A percentile compares a stretch with the other conserved stretches of the same genome.
These are phyloP conservation scores for Rosalia funebris DNA, from an alignment of 2,888 invertebrate species.

Conservation along the genomic window DNA sequence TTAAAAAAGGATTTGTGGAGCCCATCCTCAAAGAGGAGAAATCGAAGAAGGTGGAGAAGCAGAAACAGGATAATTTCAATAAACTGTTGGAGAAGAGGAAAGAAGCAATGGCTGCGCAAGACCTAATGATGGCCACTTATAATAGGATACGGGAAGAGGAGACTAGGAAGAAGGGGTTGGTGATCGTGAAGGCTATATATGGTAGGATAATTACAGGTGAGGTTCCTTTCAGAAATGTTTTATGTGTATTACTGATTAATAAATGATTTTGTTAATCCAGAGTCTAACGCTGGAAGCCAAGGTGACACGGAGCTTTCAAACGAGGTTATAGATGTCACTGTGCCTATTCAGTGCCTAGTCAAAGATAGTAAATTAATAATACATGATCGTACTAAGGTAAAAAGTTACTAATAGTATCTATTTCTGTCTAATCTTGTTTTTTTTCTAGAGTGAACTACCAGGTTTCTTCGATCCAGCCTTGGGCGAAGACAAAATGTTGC, in stretches of 20 bases:
- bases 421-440: constrained; percentile 32
- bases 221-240: neutral
- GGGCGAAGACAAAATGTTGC: constrained; percentile 89
- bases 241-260: neutral
- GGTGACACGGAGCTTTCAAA: constrained; percentile 54
- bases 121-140: constrained; percentile 92
- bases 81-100: constrained; percentile 81
- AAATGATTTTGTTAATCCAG: neutral
- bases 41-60: constrained; percentile 82
- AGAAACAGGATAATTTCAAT: constrained; percentile 82
- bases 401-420: neutral
- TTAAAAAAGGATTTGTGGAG: constrained; percentile 87
- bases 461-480: constrained; percentile 97
- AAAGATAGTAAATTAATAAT: constrained; percentile 89
- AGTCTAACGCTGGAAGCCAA: constrained; percentile 18
- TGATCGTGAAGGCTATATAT: constrained; percentile 86
- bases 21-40: constrained; percentile 83
- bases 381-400: constrained; percentile 88
- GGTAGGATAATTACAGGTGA: constrained; percentile 70
- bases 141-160: constrained; percentile 85
- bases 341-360: constrained; percentile 93
- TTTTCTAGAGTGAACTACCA: constrained; percentile 87
- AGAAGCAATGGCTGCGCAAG: constrained; percentile 87
- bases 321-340: constrained; percentile 89
- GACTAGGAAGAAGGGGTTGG: constrained; percentile 81